phyloP scores from a whole-genome alignment of 2,113 vertebrate species.

The Mus musculus region DNA sequence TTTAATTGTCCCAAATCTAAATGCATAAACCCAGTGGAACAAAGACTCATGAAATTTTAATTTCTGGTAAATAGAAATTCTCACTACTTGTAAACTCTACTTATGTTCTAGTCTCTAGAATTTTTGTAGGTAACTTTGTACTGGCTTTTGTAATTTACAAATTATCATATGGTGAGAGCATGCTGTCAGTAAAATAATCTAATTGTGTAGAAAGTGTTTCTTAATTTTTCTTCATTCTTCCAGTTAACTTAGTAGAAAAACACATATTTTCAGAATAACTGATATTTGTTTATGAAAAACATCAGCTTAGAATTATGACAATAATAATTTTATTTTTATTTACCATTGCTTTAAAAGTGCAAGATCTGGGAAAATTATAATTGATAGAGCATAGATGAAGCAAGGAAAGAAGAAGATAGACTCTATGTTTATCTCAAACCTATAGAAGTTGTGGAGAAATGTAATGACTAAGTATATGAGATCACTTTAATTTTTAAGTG shows the following conservation, averaged over 20 bases:
- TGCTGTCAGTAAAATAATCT: neutral
- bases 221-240: neutral
- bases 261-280: neutral
- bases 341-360: neutral
- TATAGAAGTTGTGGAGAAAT: neutral
- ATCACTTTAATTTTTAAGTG: neutral
- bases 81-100: neutral
- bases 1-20: neutral
- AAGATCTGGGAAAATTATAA: neutral
- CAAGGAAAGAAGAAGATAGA: neutral
- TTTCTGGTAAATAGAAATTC: neutral
- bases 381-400: neutral
- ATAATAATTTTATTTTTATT: neutral
- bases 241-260: neutral
- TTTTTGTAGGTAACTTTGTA: neutral
- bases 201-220: neutral
- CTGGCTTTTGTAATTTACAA: neutral
- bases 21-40: neutral
- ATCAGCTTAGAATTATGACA: neutral
- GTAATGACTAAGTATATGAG: neutral
- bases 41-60: neutral
- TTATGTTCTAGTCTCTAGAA: neutral
- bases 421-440: neutral
- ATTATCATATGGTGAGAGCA: neutral
- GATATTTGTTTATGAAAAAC: neutral